Evolutionary conservation across 2,888 invertebrate genomes (phyloP).

Genomic region (Epicampocera succincta): DNA sequence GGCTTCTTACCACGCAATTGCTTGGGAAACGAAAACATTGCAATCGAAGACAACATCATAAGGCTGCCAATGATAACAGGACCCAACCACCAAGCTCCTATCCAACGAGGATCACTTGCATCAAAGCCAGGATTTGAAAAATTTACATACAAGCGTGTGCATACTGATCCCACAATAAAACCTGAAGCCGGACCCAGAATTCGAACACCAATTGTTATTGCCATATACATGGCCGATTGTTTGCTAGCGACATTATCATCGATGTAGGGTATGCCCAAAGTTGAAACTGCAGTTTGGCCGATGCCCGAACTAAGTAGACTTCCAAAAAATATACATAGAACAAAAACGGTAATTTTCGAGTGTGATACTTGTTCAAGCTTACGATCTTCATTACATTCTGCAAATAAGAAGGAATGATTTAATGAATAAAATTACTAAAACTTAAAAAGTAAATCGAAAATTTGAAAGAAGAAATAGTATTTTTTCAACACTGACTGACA

Average conservation of each 20-base stretch:
- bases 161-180: conserved; percentile 93
- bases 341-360: conserved; percentile 89
- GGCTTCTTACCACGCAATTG: conserved; percentile 85
- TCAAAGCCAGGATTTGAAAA: conserved; percentile 89
- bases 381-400: conserved; percentile 84
- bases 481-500: no score
- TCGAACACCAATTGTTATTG: conserved; percentile 94
- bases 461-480: background rate
- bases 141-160: conserved; percentile 93
- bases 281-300: conserved; percentile 95
- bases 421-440: conserved; percentile 35
- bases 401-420: conserved; percentile 40
- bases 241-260: conserved; percentile 96
- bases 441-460: background rate
- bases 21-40: conserved; percentile 95
- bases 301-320: conserved; percentile 94
- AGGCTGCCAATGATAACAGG: conserved; percentile 92
- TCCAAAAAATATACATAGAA: conserved; percentile 93
- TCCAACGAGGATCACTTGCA: conserved; percentile 93
- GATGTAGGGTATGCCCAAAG: conserved; percentile 95
- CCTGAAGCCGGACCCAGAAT: conserved; percentile 95
- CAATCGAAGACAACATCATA: conserved; percentile 90
- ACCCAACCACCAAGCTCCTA: conserved; percentile 98
- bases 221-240: conserved; percentile 95
- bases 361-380: conserved; percentile 86